Evolutionary conservation across 2,888 invertebrate species (phyloP).

Genomic region (Rotaria socialis): DNA sequence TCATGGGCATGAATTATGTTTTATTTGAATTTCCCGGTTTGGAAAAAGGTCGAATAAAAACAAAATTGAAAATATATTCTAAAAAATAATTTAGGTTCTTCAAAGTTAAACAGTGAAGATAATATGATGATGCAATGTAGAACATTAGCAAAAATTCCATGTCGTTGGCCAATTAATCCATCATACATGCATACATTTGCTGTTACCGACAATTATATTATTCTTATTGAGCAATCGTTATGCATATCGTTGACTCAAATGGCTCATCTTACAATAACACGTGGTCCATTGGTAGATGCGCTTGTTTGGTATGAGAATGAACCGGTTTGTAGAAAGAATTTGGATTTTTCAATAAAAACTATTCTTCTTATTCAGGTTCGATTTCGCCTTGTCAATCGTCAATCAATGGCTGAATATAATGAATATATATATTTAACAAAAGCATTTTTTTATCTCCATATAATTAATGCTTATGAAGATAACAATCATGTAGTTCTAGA

Average conservation of each 20-base stretch:
- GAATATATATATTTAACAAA: background rate
- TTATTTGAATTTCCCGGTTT: constrained; percentile 2
- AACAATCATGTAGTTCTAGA: background rate
- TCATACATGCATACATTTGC: background rate
- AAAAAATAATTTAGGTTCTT: background rate
- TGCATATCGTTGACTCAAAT: background rate
- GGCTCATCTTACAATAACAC: background rate
- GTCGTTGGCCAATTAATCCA: constrained; percentile 2
- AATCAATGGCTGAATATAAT: background rate
- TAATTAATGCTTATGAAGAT: background rate
- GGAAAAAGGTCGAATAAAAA: background rate
- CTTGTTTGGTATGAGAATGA: background rate
- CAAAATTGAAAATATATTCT: background rate
- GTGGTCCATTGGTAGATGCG: background rate
- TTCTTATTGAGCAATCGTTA: background rate
- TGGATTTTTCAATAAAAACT: background rate
- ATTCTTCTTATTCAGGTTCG: background rate
- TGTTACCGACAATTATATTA: background rate
- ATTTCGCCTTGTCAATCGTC: background rate
- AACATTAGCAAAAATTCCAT: background rate
- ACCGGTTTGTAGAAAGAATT: background rate
- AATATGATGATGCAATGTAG: background rate
- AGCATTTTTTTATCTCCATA: background rate
- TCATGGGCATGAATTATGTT: background rate
- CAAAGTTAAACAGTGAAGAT: background rate